Evolutionary conservation across 2,888 invertebrate species (phyloP).

Genomic region (Rhorus exstirpatorius): DNA sequence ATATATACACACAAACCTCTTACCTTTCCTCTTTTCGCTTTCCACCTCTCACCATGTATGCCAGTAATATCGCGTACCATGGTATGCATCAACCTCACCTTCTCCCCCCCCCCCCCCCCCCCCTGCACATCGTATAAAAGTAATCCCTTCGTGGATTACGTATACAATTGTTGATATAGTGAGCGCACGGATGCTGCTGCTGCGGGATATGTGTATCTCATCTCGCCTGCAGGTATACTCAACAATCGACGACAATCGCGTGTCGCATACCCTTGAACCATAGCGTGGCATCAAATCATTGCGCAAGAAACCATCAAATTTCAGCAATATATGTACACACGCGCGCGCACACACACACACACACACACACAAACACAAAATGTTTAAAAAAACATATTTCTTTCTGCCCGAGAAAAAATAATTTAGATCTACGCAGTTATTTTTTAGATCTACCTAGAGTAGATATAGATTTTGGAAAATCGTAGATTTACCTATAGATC

Average conservation of each 20-base stretch:
- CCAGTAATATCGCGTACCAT: neutral
- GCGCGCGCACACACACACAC: too few species aligned
- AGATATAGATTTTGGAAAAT: too few species aligned
- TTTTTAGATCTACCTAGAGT: too few species aligned
- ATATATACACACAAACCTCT: conserved; percentile 67
- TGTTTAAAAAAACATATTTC: too few species aligned
- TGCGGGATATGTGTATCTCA: conserved; percentile 1
- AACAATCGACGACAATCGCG: conserved; percentile 27
- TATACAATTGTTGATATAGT: conserved; percentile 41
- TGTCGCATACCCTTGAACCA: conserved; percentile 62
- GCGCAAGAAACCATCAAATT: conserved; percentile 36
- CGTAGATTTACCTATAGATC: too few species aligned
- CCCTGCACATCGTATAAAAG: conserved; percentile 25
- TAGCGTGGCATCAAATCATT: conserved; percentile 38
- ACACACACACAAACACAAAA: too few species aligned
- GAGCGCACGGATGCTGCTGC: too few species aligned
- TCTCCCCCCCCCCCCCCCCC: conserved; percentile 1
- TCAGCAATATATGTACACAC: conserved; percentile 23
- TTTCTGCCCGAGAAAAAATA: too few species aligned
- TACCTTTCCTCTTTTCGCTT: conserved; percentile 78
- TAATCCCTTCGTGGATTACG: conserved; percentile 30
- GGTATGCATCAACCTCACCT: neutral
- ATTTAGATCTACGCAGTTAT: too few species aligned
- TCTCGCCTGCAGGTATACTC: conserved; percentile 13
- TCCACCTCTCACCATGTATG: conserved; percentile 73